Percentiles rank a stretch among this genome's conserved stretches.
phyloP scores from a whole-genome alignment of 2,797 vertebrate species.

The Lepus oiostolus region DNA sequence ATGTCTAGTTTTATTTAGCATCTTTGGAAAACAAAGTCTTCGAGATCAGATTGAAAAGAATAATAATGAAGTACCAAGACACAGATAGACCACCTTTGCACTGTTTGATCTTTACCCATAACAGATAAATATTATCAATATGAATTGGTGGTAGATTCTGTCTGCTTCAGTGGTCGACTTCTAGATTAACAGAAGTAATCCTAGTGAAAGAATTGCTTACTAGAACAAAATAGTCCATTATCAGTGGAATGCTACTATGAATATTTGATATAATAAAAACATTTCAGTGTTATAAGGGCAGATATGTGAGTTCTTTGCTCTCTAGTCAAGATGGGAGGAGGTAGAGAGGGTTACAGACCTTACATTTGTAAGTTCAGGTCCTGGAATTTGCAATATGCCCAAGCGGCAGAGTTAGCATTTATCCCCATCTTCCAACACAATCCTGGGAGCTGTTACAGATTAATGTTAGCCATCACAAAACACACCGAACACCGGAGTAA shows the following conservation, averaged over 20 bases:
- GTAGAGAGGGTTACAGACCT: neutral
- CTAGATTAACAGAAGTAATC: neutral
- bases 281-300: neutral
- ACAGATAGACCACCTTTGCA: neutral
- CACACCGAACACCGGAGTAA: too few relatives aligned
- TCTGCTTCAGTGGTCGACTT: neutral
- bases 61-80: neutral
- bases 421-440: neutral
- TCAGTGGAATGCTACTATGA: neutral
- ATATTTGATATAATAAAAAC: neutral
- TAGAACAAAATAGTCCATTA: neutral
- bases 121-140: neutral
- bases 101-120: neutral
- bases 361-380: neutral
- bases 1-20: neutral
- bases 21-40: neutral
- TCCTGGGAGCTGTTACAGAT: neutral
- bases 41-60: neutral
- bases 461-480: too few relatives aligned
- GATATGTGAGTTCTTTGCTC: neutral
- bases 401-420: neutral
- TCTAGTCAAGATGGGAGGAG: neutral
- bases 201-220: neutral
- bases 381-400: neutral
- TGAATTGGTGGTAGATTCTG: neutral